Percentiles rank a stretch among this genome's conserved stretches.
Evolutionary conservation across 2,113 vertebrate species (phyloP).

Genomic region (Notothenia rossii): DNA sequence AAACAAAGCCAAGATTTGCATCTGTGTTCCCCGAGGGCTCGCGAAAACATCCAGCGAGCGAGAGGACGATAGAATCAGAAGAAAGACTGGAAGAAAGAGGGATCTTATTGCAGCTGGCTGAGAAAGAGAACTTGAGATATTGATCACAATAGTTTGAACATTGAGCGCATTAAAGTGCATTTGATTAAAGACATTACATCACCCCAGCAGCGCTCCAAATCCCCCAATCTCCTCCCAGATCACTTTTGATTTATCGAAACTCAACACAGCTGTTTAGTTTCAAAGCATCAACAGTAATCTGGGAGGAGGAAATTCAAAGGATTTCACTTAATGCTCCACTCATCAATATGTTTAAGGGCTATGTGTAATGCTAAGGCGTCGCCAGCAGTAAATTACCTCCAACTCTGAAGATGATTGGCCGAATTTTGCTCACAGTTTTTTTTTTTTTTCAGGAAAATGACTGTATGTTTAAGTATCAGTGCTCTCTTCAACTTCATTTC

Average conservation of each 20-base stretch:
- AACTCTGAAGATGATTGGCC: not conserved
- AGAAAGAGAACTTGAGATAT: not conserved
- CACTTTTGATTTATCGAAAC: conserved; percentile 7
- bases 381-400: too few species aligned
- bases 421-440: not conserved
- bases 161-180: not conserved
- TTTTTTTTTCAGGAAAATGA: not conserved
- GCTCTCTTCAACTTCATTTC: not conserved
- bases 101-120: conserved; percentile 13
- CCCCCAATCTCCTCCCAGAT: not conserved
- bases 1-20: conserved; percentile 63
- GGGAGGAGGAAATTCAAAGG: not conserved
- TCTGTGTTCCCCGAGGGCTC: conserved; percentile 46
- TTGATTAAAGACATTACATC: not conserved
- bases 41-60: conserved; percentile 48
- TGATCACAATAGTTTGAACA: not conserved
- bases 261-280: conserved; percentile 24
- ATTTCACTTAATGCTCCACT: not conserved
- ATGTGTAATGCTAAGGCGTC: not conserved
- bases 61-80: conserved; percentile 26
- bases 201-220: not conserved
- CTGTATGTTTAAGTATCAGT: not conserved
- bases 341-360: not conserved
- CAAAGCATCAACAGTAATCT: not conserved
- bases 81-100: conserved; percentile 1